These are phyloP conservation scores for Amphipoea oculea DNA, from an alignment of 2,888 invertebrate genomes.

Conservation along the genomic window DNA sequence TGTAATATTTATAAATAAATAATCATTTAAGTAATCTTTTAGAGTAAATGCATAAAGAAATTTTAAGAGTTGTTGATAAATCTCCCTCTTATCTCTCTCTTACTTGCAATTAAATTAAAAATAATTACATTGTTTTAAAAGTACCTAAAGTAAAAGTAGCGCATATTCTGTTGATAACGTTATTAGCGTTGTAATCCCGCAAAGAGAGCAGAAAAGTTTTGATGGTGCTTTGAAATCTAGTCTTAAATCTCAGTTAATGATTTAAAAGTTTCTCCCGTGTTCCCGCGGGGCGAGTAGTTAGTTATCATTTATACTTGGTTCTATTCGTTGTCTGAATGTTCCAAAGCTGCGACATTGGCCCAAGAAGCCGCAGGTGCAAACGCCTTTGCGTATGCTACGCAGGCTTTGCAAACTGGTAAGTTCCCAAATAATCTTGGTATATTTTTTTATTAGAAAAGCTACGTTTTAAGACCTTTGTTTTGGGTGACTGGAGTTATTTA, in stretches of 20 bases:
- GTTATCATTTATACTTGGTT: constrained; percentile 38
- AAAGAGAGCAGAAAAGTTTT: constrained; percentile 14
- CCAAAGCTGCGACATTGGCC: constrained; percentile 49
- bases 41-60: constrained; percentile 2
- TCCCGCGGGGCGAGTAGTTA: constrained; percentile 30
- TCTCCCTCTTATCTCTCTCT: neutral
- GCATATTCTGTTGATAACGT: constrained; percentile 9
- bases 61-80: constrained; percentile 7
- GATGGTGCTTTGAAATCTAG: neutral
- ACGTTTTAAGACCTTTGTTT: constrained; percentile 5
- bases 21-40: neutral
- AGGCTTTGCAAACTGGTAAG: constrained; percentile 58
- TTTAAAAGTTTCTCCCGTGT: neutral
- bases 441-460: constrained; percentile 17
- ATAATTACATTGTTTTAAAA: neutral
- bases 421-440: constrained; percentile 32
- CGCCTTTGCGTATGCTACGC: constrained; percentile 54
- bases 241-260: neutral
- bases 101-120: constrained; percentile 2
- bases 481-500: constrained; percentile 13
- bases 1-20: constrained; percentile 27
- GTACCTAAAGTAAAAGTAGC: neutral
- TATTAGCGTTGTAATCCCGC: neutral
- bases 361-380: constrained; percentile 42
- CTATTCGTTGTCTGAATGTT: constrained; percentile 46